phyloP scores from a whole-genome alignment of 1,140 invertebrate species.

The Camponotus vicinus region DNA sequence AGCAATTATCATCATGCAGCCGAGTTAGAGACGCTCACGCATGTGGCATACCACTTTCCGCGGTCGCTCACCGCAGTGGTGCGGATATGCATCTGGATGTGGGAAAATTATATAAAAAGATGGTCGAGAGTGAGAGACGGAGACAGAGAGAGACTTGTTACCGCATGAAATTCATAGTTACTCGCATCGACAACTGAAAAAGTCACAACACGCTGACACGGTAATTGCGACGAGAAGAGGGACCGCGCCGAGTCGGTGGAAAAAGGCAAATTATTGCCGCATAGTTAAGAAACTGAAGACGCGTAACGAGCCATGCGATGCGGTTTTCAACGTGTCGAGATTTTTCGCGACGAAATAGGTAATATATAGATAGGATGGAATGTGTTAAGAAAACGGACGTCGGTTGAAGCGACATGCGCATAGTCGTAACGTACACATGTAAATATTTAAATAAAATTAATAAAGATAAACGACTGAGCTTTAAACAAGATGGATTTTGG shows the following conservation, averaged over 20 bases:
- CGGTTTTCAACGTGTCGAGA: conserved; percentile 28
- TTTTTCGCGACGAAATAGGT: conserved; percentile 44
- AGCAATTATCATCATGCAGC: conserved; percentile 76
- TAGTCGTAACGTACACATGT: background rate
- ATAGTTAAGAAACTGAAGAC: conserved; percentile 49
- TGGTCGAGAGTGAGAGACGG: background rate
- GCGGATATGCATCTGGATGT: conserved; percentile 9
- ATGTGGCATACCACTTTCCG: conserved; percentile 69
- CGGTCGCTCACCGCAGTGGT: conserved; percentile 46
- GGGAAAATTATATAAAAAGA: conserved; percentile 42
- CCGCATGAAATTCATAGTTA: conserved; percentile 61
- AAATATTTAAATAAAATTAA: conserved; percentile 54
- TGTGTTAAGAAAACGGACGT: conserved; percentile 20
- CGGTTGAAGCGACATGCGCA: background rate
- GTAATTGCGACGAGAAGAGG: conserved; percentile 61
- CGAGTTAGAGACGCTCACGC: conserved; percentile 45
- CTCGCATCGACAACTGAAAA: conserved; percentile 52
- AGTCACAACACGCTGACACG: conserved; percentile 55
- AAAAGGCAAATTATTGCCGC: conserved; percentile 51
- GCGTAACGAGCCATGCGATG: conserved; percentile 49
- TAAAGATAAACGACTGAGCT: conserved; percentile 32
- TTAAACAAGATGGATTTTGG: conserved; percentile 52
- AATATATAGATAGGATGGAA: conserved; percentile 14
- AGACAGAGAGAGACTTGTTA: conserved; percentile 27
- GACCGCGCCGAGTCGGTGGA: conserved; percentile 20